A percentile compares a stretch with the other conserved stretches of the same genome.
Evolutionary conservation across 2,888 invertebrate genomes (phyloP).

Genomic region (Xestia ashworthii): DNA sequence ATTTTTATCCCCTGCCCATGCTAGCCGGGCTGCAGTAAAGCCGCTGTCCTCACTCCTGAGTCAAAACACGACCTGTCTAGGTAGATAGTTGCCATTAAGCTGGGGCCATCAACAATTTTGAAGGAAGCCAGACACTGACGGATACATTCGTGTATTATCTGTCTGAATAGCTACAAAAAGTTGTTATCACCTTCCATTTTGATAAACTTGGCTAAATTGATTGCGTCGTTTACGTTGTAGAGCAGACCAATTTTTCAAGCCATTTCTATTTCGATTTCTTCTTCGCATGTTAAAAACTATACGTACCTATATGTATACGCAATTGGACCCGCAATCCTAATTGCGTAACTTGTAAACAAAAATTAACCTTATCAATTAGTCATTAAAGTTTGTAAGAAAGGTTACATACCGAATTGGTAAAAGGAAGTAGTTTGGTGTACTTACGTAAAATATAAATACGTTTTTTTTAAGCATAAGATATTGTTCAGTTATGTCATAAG

Average conservation of each 20-base stretch:
- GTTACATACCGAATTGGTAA: slow-evolving; percentile 15
- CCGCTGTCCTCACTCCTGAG: neutral
- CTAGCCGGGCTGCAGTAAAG: too few species aligned
- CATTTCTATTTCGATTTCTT: neutral
- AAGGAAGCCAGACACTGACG: neutral
- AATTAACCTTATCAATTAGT: neutral
- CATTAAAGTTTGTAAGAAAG: neutral
- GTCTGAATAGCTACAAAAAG: neutral
- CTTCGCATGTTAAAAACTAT: neutral
- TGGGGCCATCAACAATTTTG: neutral
- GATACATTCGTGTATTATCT: neutral
- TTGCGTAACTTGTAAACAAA: neutral
- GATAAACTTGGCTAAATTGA: neutral
- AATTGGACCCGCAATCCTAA: neutral
- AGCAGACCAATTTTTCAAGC: neutral
- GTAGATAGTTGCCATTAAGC: neutral
- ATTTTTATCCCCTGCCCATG: too few species aligned
- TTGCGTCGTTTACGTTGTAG: neutral
- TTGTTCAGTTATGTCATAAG: slow-evolving; percentile 18
- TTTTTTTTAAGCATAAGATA: neutral
- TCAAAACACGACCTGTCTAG: neutral
- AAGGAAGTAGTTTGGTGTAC: neutral
- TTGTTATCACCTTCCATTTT: neutral
- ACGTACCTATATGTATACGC: neutral
- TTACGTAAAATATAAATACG: slow-evolving; percentile 26